Percentiles rank a stretch among this genome's conserved stretches.
These are phyloP conservation scores for Pseudopipra pipra DNA, from an alignment of 2,113 vertebrate genomes.

Conservation along the genomic window DNA sequence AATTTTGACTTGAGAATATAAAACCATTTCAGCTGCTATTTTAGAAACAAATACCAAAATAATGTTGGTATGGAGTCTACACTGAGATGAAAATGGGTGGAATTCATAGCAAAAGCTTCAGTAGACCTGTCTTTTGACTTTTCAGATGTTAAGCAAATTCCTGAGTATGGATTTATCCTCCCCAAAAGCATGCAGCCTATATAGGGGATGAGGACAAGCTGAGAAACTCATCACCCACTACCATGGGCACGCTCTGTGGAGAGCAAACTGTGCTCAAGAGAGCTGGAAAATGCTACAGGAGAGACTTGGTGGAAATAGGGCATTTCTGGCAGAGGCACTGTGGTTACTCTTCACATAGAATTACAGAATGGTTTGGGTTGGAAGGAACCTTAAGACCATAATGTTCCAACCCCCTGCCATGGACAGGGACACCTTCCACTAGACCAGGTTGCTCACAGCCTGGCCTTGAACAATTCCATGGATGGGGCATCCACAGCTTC, in stretches of 20 bases:
- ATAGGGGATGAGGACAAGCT: not conserved
- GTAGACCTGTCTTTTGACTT: not conserved
- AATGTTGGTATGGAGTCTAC: not conserved
- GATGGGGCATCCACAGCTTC: not conserved
- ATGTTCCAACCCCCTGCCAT: not conserved
- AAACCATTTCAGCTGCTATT: not conserved
- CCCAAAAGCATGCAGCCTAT: not conserved
- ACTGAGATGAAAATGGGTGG: not conserved
- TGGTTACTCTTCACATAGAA: not conserved
- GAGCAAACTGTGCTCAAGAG: not conserved
- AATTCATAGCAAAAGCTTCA: not conserved
- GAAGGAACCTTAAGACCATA: not conserved
- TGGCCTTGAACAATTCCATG: not conserved
- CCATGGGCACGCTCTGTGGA: not conserved
- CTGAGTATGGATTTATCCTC: not conserved
- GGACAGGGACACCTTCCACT: not conserved
- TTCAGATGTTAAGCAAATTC: not conserved
- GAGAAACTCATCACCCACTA: not conserved
- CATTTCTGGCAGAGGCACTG: not conserved
- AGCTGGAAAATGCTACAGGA: not conserved
- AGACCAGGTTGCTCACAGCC: not conserved
- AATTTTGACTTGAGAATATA: not conserved
- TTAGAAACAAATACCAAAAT: not conserved
- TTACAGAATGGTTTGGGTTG: not conserved
- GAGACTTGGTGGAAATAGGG: not conserved